Evolutionary conservation across 2,888 invertebrate species (phyloP).

Genomic region (Diaprepes abbreviatus): DNA sequence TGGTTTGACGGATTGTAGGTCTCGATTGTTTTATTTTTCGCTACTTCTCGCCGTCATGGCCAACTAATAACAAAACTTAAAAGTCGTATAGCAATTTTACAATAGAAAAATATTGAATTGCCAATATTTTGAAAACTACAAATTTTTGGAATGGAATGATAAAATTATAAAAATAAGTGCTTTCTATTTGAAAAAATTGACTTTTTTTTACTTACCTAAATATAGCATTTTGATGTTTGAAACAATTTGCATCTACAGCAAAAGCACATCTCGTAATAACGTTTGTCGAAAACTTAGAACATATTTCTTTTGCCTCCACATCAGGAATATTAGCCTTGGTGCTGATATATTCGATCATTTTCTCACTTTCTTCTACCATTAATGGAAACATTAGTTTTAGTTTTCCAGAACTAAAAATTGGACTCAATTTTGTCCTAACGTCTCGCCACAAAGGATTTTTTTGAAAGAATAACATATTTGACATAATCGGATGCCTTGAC

Average conservation of each 20-base stretch:
- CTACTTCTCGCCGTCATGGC: no score
- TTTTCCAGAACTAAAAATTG: slow-evolving; percentile 72
- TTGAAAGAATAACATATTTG: slow-evolving; percentile 62
- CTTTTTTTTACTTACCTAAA: slow-evolving; percentile 55
- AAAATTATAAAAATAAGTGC: no score
- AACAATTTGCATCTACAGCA: slow-evolving; percentile 65
- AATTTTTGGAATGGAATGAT: no score
- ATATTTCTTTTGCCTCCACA: slow-evolving; percentile 58
- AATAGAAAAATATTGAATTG: no score
- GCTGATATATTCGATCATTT: slow-evolving; percentile 55
- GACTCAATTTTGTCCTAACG: no score
- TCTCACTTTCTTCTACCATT: slow-evolving; percentile 64
- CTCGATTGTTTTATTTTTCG: no score
- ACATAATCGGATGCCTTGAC: no score
- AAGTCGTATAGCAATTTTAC: no score
- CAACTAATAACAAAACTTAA: no score
- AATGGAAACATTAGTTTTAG: slow-evolving; percentile 70
- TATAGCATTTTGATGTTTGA: slow-evolving; percentile 61
- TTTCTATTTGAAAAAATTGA: no score
- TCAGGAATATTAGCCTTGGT: slow-evolving; percentile 52
- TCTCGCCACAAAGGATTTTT: slow-evolving; percentile 71
- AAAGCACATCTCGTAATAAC: slow-evolving; percentile 61
- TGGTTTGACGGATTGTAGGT: no score
- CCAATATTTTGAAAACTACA: no score
- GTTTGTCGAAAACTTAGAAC: slow-evolving; percentile 63